These are phyloP conservation scores for Panthera tigris DNA, from an alignment of 2,113 vertebrate genomes.

Conservation along the genomic window DNA sequence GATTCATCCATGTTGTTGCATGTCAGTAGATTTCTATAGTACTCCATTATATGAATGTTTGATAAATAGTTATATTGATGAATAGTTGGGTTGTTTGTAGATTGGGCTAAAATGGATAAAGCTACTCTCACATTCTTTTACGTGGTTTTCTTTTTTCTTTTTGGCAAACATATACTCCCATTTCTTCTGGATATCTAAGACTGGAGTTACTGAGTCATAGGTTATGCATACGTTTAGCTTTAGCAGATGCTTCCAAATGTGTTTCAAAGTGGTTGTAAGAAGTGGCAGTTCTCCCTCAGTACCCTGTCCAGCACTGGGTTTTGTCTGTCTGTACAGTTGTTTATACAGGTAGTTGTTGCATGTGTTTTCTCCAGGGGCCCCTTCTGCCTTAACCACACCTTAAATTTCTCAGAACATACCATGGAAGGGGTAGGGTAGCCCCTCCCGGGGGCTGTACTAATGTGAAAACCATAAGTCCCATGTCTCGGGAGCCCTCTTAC, in stretches of 20 bases:
- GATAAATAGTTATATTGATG: background rate
- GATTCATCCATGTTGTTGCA: background rate
- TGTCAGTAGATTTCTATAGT: background rate
- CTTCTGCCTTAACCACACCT: background rate
- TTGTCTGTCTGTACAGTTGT: background rate
- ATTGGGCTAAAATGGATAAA: background rate
- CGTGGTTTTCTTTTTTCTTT: background rate
- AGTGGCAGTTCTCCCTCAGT: no score
- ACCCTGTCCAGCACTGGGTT: background rate
- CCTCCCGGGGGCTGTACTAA: background rate
- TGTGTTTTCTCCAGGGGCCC: background rate
- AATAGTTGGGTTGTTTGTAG: background rate
- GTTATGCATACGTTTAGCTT: background rate
- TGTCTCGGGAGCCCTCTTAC: background rate
- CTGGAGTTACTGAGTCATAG: background rate
- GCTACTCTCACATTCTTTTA: background rate
- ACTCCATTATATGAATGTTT: background rate
- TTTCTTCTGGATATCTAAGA: background rate
- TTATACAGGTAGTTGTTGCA: background rate
- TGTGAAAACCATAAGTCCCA: background rate
- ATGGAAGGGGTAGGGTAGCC: background rate
- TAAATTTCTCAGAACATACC: background rate
- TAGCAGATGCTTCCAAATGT: background rate
- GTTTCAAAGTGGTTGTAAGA: background rate
- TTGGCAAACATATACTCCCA: background rate